Evolutionary conservation across 1,140 invertebrate genomes (phyloP).

Genomic region (Habropoda laboriosa): DNA sequence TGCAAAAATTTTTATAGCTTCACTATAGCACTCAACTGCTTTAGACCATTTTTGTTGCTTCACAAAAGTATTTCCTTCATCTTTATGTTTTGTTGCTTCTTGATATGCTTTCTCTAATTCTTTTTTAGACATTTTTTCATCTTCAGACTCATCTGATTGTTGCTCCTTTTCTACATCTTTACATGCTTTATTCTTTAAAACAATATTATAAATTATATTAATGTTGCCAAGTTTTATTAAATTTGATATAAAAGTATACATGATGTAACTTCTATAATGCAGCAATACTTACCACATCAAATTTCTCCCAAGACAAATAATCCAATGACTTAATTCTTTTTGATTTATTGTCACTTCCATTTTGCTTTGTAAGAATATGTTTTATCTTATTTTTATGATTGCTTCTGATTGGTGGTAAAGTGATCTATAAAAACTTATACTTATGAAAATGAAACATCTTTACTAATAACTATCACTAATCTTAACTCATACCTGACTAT

Average conservation of each 20-base stretch:
- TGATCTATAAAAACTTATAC: conserved; percentile 61
- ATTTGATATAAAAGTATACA: background rate
- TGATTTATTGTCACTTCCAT: conserved; percentile 60
- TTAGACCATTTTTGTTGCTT: conserved; percentile 89
- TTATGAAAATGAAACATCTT: background rate
- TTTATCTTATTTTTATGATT: conserved; percentile 76
- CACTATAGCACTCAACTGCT: conserved; percentile 90
- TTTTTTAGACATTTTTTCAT: conserved; percentile 84
- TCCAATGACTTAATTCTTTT: conserved; percentile 83
- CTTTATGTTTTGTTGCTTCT: conserved; percentile 79
- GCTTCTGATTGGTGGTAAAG: conserved; percentile 83
- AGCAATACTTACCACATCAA: conserved; percentile 86
- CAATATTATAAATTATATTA: conserved; percentile 10
- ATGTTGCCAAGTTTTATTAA: background rate
- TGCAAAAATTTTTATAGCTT: conserved; percentile 89
- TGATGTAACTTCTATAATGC: background rate
- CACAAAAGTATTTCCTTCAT: conserved; percentile 91
- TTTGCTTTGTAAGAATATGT: conserved; percentile 65
- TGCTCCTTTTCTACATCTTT: conserved; percentile 85
- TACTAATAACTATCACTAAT: background rate
- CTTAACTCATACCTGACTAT: conserved; percentile 62
- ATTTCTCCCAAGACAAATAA: conserved; percentile 90
- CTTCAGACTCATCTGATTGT: conserved; percentile 80
- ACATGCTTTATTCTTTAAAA: conserved; percentile 86
- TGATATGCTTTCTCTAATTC: conserved; percentile 82